Percentiles rank a stretch among this genome's conserved stretches.
phyloP scores from a whole-genome alignment of 2,113 vertebrate genomes.

The Dicaeum eximium region DNA sequence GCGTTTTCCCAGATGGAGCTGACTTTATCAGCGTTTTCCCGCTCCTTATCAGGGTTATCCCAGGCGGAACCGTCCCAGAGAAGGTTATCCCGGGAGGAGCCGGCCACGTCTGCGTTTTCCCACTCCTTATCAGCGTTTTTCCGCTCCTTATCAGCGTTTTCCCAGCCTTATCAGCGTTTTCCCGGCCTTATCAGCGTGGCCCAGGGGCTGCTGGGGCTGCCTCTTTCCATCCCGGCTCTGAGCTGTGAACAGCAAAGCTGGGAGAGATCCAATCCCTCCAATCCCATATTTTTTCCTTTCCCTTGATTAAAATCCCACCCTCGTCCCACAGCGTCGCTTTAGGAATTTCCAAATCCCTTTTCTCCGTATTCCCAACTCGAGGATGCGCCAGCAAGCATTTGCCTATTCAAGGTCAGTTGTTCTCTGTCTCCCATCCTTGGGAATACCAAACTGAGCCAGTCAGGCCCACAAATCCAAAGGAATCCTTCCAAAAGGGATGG shows the following conservation, averaged over 20 bases:
- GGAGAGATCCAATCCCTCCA: background rate
- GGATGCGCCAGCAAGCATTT: fast-evolving
- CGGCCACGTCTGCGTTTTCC: too few species aligned
- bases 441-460: fast-evolving
- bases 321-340: background rate
- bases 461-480: background rate
- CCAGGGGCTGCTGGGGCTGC: background rate
- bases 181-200: fast-evolving
- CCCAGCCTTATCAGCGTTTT: background rate
- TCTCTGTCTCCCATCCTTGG: too few species aligned
- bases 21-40: background rate
- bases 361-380: background rate
- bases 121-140: background rate
- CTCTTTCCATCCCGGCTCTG: background rate
- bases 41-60: background rate
- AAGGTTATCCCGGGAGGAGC: background rate
- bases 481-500: background rate
- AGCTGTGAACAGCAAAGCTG: background rate
- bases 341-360: background rate
- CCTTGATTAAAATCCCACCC: background rate
- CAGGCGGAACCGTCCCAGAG: background rate
- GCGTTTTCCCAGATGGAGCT: too few species aligned
- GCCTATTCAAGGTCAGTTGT: background rate
- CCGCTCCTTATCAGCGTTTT: background rate
- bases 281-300: background rate